Conservation (phyloP, 2,797 vertebrate genomes). For the Oreortyx pictus region DNA sequence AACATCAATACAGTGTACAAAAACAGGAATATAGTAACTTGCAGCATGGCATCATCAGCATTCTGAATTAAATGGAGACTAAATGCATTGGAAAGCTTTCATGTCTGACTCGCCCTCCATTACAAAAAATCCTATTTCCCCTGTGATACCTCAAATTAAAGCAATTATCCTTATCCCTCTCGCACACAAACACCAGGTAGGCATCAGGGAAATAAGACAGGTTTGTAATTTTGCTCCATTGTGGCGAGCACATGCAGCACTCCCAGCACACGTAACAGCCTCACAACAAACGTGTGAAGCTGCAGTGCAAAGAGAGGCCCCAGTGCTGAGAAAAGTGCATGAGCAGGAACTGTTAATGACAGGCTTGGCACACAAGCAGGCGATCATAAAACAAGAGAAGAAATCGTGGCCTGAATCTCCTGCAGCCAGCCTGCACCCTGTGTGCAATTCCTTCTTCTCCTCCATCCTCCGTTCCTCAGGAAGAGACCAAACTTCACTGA, state of each 20-base stretch:
- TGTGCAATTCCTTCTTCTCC: not conserved
- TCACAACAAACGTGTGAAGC: not conserved
- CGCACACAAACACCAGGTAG: conserved; percentile 10
- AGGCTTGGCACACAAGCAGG: not conserved
- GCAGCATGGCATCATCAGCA: conserved; percentile 14
- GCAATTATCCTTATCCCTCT: conserved; percentile 50
- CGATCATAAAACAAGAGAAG: conserved; percentile 1
- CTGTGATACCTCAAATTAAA: conserved; percentile 58
- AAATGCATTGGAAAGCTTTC: conserved; percentile 40
- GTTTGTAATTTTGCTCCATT: conserved; percentile 23
- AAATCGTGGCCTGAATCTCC: conserved; percentile 9
- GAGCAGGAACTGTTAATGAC: conserved; percentile 21
- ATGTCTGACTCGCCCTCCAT: conserved; percentile 2
- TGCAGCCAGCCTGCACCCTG: not conserved
- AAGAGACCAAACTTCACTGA: not conserved
- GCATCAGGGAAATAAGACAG: conserved; percentile 44
- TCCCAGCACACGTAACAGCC: not conserved
- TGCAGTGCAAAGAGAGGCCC: not conserved
- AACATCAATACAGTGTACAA: conserved; percentile 44
- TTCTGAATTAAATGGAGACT: conserved; percentile 64
- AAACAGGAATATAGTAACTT: conserved; percentile 1
- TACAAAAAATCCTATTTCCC: conserved; percentile 37
- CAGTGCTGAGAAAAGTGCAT: not conserved
- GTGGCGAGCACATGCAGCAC: fast-evolving
- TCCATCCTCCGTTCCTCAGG: not conserved